Percentiles rank a stretch among this genome's conserved stretches.
These are phyloP conservation scores for Megalops atlanticus DNA, from an alignment of 2,113 vertebrate genomes.

Conservation along the genomic window DNA sequence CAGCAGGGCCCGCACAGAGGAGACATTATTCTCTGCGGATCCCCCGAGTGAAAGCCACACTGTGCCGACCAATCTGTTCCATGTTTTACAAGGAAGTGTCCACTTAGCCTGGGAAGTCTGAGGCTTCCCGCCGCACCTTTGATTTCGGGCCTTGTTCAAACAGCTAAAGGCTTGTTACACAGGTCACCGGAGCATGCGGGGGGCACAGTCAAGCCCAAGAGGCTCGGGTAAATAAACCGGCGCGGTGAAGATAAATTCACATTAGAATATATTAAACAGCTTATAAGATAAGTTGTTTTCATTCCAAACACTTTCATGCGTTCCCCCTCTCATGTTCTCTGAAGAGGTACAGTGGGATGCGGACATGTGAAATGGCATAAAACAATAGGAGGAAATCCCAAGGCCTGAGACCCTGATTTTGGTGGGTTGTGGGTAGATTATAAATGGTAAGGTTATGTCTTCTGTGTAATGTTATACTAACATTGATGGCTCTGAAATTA, in stretches of 20 bases:
- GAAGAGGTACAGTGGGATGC: not conserved
- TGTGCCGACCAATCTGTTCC: slow-evolving; percentile 24
- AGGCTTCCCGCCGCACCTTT: slow-evolving; percentile 37
- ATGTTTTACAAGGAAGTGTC: slow-evolving; percentile 38
- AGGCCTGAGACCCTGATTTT: no score
- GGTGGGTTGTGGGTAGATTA: no score
- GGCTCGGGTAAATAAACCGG: not conserved
- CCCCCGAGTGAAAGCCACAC: not conserved
- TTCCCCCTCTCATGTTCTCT: no score
- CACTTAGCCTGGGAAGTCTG: slow-evolving; percentile 34
- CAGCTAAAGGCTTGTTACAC: slow-evolving; percentile 22
- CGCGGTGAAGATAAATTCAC: not conserved
- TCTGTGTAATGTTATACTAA: no score
- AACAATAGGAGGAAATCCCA: no score
- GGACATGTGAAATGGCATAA: not conserved
- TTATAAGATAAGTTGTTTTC: not conserved
- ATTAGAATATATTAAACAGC: not conserved
- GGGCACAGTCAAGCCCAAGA: not conserved
- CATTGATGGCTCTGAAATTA: no score
- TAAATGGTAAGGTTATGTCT: no score
- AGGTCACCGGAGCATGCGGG: slow-evolving; percentile 20
- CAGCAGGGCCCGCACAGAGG: slow-evolving; percentile 25
- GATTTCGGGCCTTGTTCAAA: slow-evolving; percentile 42
- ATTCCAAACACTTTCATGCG: not conserved
- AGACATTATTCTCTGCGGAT: slow-evolving; percentile 29